Base-by-base conservation (phyloP, 2,797 vertebrate genomes). In the Erethizon dorsatum region DNA sequence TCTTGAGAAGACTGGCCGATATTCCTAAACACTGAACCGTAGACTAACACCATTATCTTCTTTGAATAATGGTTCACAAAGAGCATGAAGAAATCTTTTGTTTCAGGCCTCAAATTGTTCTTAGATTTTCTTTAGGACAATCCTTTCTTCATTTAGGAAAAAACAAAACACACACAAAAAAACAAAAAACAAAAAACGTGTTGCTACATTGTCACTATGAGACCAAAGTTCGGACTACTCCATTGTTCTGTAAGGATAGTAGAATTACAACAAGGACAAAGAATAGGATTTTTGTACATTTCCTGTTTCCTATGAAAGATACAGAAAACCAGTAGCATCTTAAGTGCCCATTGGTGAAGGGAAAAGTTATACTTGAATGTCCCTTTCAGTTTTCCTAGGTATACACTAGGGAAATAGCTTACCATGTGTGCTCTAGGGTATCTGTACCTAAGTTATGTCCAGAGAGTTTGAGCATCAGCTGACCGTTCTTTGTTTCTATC, bases 141-240 rank as follows among this genome's bases (percentile, higher is more conserved):
- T 84, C 5, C 0, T 73, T 87, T 83, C 56, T 69, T 96, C 41
- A 80, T 47, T 20, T 87, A 41, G n/a, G 26, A 5, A 33, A 52
- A 28, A 79, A 82, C 56, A 77, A 83, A 75, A 52, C 47, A 57
- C 20, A 57, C 20, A 22, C 54, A 15, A 56, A 56, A 3, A 56
- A 56, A 56, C 54, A 57, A 57, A 6, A 28, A 45, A 28, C 71
- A 75, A 63, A 77, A 83, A 67, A 50, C 31, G 1, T 37, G 33
- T 88, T 85, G 18, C 22, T 84, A 61, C 47, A 82, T 14, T 90
- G 10, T 90, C 59, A 65, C 8, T 26, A 26, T 73, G 77, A 85
- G 24, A 92, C 2, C n/a, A 85, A 90, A 89, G 33, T 90, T 96
- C 90, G n/a, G 69, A n/a, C 9, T 65, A 80, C 75, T 83, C 18